Base-by-base conservation (phyloP, 2,888 invertebrate species). In the Clitarchus hookeri region DNA sequence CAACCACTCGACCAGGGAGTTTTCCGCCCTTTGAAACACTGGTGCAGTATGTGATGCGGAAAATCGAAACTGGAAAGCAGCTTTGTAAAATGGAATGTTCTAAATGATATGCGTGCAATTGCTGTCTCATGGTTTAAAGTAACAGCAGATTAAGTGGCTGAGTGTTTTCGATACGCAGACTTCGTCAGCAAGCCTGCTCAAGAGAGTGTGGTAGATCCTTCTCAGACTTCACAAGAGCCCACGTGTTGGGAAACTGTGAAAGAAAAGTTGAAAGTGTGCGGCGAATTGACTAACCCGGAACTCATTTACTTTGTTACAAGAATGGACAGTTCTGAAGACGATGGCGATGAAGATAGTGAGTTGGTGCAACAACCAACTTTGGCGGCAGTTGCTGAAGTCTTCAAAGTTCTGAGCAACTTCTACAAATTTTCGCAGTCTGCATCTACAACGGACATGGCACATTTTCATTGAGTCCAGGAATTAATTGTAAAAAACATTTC, bases 1-100 rank as follows among this genome's bases (percentile, higher is more conserved):
- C 83, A 86, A 54, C 85, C 77, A 8, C 83, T 86, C 0, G 77
- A 85, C 23, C 53, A n/a, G n/a, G n/a, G n/a, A n/a, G n/a, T n/a
- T n/a, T n/a, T n/a, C n/a, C n/a, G n/a, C n/a, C n/a, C n/a, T n/a
- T n/a, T n/a, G n/a, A n/a, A n/a, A n/a, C n/a, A n/a, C n/a, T n/a
- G n/a, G n/a, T n/a, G n/a, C n/a, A n/a, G n/a, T n/a, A n/a, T n/a
- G n/a, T n/a, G n/a, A n/a, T n/a, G n/a, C n/a, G n/a, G n/a, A n/a
- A n/a, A n/a, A n/a, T n/a, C n/a, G n/a, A n/a, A n/a, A n/a, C n/a
- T n/a, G n/a, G n/a, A n/a, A n/a, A n/a, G n/a, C 36, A 36, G 48
- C 54, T 26, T 65, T 65, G 19, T 65, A 6, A 65, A 65, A 16
- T 65, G 65, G 19, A 19, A 65, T 23, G 23, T 65, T 6, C 19